Percentiles rank a stretch among this genome's conserved stretches.
Conservation (phyloP, 2,113 vertebrate genomes). For the Neotoma lepida region DNA sequence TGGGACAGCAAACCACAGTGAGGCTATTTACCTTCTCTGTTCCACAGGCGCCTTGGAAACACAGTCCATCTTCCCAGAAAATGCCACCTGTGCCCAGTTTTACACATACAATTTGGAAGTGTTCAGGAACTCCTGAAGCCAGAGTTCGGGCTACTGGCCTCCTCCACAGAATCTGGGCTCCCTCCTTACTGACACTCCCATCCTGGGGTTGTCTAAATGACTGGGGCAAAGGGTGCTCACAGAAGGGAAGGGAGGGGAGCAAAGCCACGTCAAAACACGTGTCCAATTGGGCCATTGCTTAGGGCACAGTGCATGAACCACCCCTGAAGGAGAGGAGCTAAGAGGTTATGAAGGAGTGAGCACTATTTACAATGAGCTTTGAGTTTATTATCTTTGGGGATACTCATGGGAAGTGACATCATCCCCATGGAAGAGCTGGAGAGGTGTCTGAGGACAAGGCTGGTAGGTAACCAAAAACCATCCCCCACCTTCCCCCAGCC, state of each 20-base stretch:
- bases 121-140: background rate
- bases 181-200: rapidly evolving
- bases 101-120: background rate
- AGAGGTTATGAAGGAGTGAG: background rate
- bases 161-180: background rate
- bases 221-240: background rate
- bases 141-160: background rate
- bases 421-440: background rate
- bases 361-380: background rate
- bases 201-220: background rate
- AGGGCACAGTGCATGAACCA: background rate
- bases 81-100: background rate
- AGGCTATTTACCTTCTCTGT: background rate
- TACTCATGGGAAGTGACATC: background rate
- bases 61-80: background rate
- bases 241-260: background rate
- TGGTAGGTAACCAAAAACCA: background rate
- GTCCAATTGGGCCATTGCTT: no score
- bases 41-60: slow-evolving; percentile 17
- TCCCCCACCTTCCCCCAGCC: background rate
- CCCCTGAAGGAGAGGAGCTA: rapidly evolving
- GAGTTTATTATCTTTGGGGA: slow-evolving; percentile 14
- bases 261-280: background rate
- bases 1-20: background rate
- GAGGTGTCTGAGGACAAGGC: background rate